Base-by-base conservation (phyloP, 1,140 invertebrate species). In the Hypsibius dujardini region DNA sequence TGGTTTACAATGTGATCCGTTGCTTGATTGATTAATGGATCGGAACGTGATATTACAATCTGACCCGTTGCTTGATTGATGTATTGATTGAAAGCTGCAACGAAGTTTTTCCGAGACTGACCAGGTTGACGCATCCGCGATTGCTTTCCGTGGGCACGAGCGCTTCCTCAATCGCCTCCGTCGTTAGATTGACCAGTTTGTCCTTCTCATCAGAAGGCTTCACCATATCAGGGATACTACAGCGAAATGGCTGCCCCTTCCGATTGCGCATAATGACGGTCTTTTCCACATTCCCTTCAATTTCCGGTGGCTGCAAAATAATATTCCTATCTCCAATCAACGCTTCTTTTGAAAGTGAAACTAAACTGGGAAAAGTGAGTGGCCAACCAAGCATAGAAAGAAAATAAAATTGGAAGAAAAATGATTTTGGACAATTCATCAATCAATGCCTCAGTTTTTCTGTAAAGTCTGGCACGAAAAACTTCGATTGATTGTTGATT, bases 171-270 rank as follows among this genome's bases (percentile, higher is more conserved):
- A 67, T 67, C 12, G 7, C 12, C 12, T 12, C 7, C 3, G 62
- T 67, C 12, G 12, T 67, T 12, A 67, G 62, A 42, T 67, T 42
- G 62, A 15, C 45, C 42, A 67, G 42, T 42, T 67, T 67, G 42
- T 67, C 62, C 42, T 67, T 67, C 62, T 67, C 62, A 42, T 67
- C 62, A 12, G 45, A 12, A 7, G 12, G 62, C 12, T 7, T 42
- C 42, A 7, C 12, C 7, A 12, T 67, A 45, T 12, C 12, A 67
- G 62, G 62, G 42, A 67, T 42, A 42, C 3, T 7, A 67, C 62
- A 67, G 12, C 62, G 62, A 42, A 67, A 67, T 67, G 62, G 62
- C 62, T 45, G 12, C 12, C 62, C 62, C 45, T 67, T 67, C 12
- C 42, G 12, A 42, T 67, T 67, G 62, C 7, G 42, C 62, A 67